A percentile compares a stretch with the other conserved stretches of the same genome.
Evolutionary conservation across 2,888 invertebrate species (phyloP).

Genomic region (Elegia similella): DNA sequence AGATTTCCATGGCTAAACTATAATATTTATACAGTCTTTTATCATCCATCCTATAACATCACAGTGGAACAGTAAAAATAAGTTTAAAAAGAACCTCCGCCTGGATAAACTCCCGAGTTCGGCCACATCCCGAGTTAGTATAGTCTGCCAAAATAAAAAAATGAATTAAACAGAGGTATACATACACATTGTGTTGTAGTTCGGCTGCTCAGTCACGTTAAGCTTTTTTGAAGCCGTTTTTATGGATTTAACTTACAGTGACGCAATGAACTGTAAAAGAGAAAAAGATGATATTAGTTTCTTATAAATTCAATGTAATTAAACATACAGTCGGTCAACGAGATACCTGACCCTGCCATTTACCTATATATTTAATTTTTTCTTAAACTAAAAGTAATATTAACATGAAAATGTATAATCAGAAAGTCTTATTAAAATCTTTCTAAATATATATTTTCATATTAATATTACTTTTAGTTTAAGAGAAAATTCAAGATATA

Average conservation of each 20-base stretch:
- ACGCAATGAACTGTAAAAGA: constrained; percentile 42
- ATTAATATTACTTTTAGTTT: too few species aligned
- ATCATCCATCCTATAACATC: constrained; percentile 17
- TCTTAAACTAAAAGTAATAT: too few species aligned
- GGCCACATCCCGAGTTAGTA: constrained; percentile 66
- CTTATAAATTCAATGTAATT: too few species aligned
- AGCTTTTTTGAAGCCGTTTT: constrained; percentile 71
- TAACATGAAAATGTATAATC: too few species aligned
- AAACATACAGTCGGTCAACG: too few species aligned
- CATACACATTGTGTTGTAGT: constrained; percentile 80
- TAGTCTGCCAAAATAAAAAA: constrained; percentile 52
- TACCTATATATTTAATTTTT: too few species aligned
- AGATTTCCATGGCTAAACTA: too few species aligned
- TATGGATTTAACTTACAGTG: constrained; percentile 41
- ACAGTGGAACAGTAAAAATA: constrained; percentile 25
- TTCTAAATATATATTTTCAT: too few species aligned
- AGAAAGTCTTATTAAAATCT: too few species aligned
- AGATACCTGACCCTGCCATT: too few species aligned
- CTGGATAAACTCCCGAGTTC: constrained; percentile 72
- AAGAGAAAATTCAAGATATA: too few species aligned
- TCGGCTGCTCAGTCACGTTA: constrained; percentile 62
- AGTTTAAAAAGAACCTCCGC: constrained; percentile 54
- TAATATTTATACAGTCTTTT: constrained; percentile 10
- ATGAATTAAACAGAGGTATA: constrained; percentile 44
- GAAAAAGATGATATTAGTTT: constrained; percentile 19